phyloP scores from a whole-genome alignment of 2,888 invertebrate genomes.

The Napeogenes sylphis region DNA sequence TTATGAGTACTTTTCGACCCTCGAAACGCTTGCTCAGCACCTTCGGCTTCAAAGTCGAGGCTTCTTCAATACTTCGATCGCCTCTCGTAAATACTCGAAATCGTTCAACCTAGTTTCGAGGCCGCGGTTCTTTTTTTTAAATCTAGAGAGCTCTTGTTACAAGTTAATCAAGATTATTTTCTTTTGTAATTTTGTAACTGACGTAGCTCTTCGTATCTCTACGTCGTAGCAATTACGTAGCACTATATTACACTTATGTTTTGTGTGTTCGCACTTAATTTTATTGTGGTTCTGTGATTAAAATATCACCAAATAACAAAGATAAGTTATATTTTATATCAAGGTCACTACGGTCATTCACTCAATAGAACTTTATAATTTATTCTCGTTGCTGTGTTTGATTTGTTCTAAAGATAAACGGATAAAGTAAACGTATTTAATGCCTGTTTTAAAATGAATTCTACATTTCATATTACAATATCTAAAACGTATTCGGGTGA shows the following conservation, averaged over 20 bases:
- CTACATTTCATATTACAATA: not conserved
- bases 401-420: too few species aligned
- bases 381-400: too few species aligned
- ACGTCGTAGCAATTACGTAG: slow-evolving; percentile 6
- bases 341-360: too few species aligned
- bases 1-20: slow-evolving; percentile 31
- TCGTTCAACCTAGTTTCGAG: slow-evolving; percentile 32
- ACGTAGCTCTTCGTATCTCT: slow-evolving; percentile 11
- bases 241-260: too few species aligned
- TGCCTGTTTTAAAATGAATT: too few species aligned
- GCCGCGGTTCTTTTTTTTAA: slow-evolving; percentile 17
- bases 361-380: too few species aligned
- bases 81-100: slow-evolving; percentile 23
- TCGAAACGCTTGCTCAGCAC: slow-evolving; percentile 30
- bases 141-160: slow-evolving; percentile 19
- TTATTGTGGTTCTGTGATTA: too few species aligned
- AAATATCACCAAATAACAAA: too few species aligned
- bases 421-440: too few species aligned
- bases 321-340: too few species aligned
- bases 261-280: too few species aligned
- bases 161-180: slow-evolving; percentile 15
- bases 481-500: not conserved
- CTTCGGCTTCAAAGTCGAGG: slow-evolving; percentile 26
- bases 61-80: slow-evolving; percentile 30
- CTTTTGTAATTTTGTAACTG: slow-evolving; percentile 3